A percentile compares a stretch with the other conserved stretches of the same genome.
Conservation (phyloP, 2,888 invertebrate genomes). For the Dynastes grantii region DNA sequence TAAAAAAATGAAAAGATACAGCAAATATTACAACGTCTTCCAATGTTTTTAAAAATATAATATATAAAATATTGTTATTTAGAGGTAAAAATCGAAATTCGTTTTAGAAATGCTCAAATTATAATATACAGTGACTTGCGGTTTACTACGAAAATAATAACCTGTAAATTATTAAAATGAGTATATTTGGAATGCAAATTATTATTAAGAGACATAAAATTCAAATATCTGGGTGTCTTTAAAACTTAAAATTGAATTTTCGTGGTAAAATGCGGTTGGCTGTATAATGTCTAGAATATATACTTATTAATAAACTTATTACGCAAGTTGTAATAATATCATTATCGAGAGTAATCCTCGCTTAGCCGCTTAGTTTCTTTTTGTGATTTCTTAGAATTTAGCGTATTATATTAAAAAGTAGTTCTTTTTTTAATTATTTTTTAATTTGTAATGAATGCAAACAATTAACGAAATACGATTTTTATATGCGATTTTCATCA, state of each 20-base stretch:
- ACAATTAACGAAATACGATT: slow-evolving; percentile 35
- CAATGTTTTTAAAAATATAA: slow-evolving; percentile 48
- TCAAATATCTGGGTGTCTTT: no score
- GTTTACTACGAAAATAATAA: no score
- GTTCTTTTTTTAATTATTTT: slow-evolving; percentile 43
- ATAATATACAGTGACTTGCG: neutral
- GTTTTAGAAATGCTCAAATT: slow-evolving; percentile 50
- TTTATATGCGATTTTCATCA: slow-evolving; percentile 19
- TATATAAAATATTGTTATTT: slow-evolving; percentile 3
- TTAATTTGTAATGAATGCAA: slow-evolving; percentile 39
- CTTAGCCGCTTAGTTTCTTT: slow-evolving; percentile 59
- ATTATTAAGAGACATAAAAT: no score
- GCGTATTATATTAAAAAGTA: slow-evolving; percentile 36
- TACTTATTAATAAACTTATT: neutral
- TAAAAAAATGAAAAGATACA: slow-evolving; percentile 28
- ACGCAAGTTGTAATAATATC: neutral
- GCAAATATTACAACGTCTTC: slow-evolving; percentile 65
- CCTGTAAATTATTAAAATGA: no score
- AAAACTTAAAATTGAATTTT: no score
- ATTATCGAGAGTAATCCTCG: slow-evolving; percentile 55
- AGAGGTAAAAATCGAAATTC: slow-evolving; percentile 37
- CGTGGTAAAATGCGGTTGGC: no score
- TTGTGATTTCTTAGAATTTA: slow-evolving; percentile 58
- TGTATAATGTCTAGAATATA: slow-evolving; percentile 17
- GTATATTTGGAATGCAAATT: no score